phyloP scores from a whole-genome alignment of 2,888 invertebrate species.

The Agrochola macilenta region DNA sequence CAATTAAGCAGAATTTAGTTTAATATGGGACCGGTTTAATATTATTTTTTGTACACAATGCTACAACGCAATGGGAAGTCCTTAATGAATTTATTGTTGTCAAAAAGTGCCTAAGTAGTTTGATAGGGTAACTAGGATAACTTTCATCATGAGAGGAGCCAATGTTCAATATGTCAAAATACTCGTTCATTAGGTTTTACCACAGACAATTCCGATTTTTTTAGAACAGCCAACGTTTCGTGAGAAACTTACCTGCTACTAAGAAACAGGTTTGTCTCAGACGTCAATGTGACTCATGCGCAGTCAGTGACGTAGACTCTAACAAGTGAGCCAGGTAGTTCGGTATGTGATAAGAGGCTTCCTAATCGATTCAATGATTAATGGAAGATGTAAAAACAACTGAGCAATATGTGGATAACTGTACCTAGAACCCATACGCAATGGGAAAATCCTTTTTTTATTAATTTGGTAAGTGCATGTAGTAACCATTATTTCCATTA shows the following conservation, averaged over 20 bases:
- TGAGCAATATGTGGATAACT: not conserved
- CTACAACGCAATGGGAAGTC: slow-evolving; percentile 9
- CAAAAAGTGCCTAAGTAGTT: not conserved
- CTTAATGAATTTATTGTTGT: not conserved
- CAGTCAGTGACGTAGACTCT: slow-evolving; percentile 28
- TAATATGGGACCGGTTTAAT: slow-evolving; percentile 31
- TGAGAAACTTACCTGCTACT: slow-evolving; percentile 1
- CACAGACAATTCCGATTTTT: not conserved
- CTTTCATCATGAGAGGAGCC: not conserved
- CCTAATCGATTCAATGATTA: slow-evolving; percentile 33
- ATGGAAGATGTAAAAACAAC: slow-evolving; percentile 7
- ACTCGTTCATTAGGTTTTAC: not conserved
- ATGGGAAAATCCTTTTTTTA: not conserved
- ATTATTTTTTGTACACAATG: slow-evolving; percentile 19
- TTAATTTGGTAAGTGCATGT: not conserved
- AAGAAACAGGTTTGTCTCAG: slow-evolving; percentile 18
- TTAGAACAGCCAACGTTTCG: not conserved
- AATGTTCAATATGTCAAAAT: not conserved
- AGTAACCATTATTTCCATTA: not conserved
- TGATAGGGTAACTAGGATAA: not conserved
- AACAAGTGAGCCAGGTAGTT: slow-evolving; percentile 7
- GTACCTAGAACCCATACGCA: not conserved
- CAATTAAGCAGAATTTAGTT: slow-evolving; percentile 52
- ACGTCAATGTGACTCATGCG: slow-evolving; percentile 50
- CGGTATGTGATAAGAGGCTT: slow-evolving; percentile 22